These are phyloP conservation scores for Astreopora myriophthalma DNA, from an alignment of 64 coral and sea anemone species.

Conservation along the genomic window DNA sequence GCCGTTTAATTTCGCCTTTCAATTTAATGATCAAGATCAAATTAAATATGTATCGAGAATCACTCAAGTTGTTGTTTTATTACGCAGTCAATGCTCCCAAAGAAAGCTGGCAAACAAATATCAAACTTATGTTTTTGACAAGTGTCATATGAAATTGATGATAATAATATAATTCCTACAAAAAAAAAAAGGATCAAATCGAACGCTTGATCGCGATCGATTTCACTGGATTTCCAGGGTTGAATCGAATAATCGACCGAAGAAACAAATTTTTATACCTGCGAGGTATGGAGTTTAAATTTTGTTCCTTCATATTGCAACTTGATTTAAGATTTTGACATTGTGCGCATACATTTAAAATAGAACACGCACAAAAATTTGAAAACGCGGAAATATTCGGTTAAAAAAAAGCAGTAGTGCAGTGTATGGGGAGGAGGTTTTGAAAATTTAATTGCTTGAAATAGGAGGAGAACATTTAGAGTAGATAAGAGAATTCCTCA, in stretches of 20 bases:
- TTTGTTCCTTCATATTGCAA: too few species aligned
- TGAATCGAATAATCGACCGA: background rate
- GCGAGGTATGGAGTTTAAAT: too few species aligned
- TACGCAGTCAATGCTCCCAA: background rate
- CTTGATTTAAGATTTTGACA: too few species aligned
- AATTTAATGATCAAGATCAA: constrained; percentile 1
- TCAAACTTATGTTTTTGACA: background rate
- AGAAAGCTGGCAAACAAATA: constrained; percentile 13
- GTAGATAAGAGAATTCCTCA: too few species aligned
- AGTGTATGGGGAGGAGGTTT: background rate
- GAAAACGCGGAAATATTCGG: too few species aligned
- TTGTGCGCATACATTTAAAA: too few species aligned
- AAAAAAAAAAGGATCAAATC: background rate
- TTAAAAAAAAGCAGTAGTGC: too few species aligned
- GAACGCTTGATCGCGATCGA: background rate
- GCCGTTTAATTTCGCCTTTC: background rate
- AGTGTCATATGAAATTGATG: background rate
- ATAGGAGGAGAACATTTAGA: too few species aligned
- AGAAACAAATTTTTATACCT: background rate
- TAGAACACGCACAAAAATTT: too few species aligned
- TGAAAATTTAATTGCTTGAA: background rate
- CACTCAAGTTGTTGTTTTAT: constrained; percentile 4
- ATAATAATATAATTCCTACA: background rate
- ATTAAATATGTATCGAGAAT: constrained; percentile 13
- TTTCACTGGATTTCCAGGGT: background rate